Base-by-base conservation (phyloP, 2,888 invertebrate species). In the Sphecodes monilicornis region DNA sequence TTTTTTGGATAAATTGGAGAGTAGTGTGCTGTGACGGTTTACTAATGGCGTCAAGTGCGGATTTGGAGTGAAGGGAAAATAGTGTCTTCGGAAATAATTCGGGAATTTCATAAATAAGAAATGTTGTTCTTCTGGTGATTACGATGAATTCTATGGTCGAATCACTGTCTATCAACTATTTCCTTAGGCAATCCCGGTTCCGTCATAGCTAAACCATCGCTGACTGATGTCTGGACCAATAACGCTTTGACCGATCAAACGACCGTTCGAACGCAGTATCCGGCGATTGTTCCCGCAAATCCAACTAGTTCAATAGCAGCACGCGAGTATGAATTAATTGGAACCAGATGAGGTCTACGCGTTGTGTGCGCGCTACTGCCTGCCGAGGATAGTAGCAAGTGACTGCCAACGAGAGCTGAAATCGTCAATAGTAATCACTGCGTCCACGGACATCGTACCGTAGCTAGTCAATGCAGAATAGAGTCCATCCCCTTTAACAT, bases 271-370 rank as follows among this genome's bases (percentile, higher is more conserved):
- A 41, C 50, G 46, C 46, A 50, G 39, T 57, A 32, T 60, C 32
- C 60, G 50, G 4, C 71, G 50, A 80, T 83, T 81, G 76, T 76
- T 69, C 72, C n/a, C 46, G 71, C 39, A 83, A 72, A 83, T 83
- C 43, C 26, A 66, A 66, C 46, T 26, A 57, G 69, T 76, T 80
- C 74, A 76, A 82, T 72, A 76, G 76, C 71, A 18, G 26, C 22
- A 18, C 29, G 18, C 16, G 29, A 41, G 43, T 76, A 76, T 69
- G 57, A 76, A 76, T 68, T 80, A 72, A 80, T 73, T 80, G 80
- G 32, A 80, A 73, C 36, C 32, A 60, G 68, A 83, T 50, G 76
- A 69, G 68, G 68, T 73, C 64, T 39, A 29, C 43, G 66, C 41
- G 66, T 32, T 8, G 22, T 26, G 29, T 22, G 39, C 32, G 32